A percentile compares a stretch with the other conserved stretches of the same genome.
phyloP scores from a whole-genome alignment of 2,797 vertebrate species.

The Nothura maculosa region DNA sequence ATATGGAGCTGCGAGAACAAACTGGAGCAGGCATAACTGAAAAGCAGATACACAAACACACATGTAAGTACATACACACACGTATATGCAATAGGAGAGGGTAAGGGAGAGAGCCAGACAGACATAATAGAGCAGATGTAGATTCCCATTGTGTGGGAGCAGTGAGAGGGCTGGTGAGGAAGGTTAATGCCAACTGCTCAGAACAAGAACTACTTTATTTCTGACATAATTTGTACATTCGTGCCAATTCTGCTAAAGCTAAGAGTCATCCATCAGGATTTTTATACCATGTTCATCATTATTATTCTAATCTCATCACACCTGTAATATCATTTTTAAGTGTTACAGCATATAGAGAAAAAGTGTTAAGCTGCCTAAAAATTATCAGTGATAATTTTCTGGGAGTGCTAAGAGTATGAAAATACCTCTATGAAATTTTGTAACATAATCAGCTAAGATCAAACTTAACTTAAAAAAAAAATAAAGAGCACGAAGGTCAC shows the following conservation, averaged over 20 bases:
- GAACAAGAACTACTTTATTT: neutral
- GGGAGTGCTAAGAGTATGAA: neutral
- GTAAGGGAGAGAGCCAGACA: no score
- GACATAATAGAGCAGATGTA: neutral
- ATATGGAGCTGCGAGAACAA: neutral
- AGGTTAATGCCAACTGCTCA: neutral
- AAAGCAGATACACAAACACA: neutral
- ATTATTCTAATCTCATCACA: neutral
- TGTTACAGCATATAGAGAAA: neutral
- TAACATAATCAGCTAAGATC: neutral
- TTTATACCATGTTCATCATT: neutral
- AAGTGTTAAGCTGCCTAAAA: neutral
- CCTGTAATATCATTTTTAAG: neutral
- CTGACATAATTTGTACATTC: accelerated
- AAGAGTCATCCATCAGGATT: neutral
- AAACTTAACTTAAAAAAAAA: neutral
- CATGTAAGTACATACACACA: no score
- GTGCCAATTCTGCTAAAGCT: neutral
- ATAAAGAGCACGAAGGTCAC: accelerated
- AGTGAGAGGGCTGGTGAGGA: neutral
- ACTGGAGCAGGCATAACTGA: neutral
- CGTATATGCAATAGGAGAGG: neutral
- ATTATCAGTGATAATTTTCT: neutral
- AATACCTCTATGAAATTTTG: neutral
- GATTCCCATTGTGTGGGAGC: neutral